phyloP scores from a whole-genome alignment of 2,888 invertebrate genomes.

The Acanthosepion lycidas region DNA sequence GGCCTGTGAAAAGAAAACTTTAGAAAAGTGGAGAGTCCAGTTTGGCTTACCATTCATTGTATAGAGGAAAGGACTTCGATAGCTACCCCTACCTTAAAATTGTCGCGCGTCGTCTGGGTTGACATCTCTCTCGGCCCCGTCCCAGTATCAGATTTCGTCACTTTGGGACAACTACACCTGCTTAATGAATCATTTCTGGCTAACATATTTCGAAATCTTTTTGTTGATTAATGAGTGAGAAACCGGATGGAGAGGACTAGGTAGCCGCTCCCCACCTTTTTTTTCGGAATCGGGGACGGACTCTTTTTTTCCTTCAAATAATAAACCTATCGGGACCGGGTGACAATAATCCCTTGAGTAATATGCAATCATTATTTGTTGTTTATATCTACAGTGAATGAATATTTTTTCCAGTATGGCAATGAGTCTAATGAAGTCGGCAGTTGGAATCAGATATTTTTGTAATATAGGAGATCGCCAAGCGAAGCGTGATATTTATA shows the following conservation, averaged over 20 bases:
- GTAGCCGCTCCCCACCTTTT: not conserved
- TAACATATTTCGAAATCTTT: not conserved
- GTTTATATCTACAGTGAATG: no score
- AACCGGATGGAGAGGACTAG: not conserved
- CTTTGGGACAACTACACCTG: conserved; percentile 18
- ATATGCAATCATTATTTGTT: not conserved
- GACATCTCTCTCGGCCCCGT: not conserved
- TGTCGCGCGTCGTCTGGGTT: not conserved
- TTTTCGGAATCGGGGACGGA: not conserved
- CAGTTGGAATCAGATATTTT: no score
- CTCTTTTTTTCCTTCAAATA: not conserved
- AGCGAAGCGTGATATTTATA: no score
- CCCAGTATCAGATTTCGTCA: not conserved
- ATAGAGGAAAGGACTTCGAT: not conserved
- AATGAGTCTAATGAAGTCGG: no score
- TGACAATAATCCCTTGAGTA: not conserved
- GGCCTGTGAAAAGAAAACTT: not conserved
- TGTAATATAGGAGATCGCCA: no score
- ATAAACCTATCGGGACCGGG: not conserved
- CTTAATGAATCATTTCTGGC: conserved; percentile 20
- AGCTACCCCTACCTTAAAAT: not conserved
- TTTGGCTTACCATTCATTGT: not conserved
- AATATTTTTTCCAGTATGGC: no score
- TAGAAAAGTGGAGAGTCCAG: not conserved
- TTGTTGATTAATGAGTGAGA: not conserved